Percentiles rank a stretch among this genome's conserved stretches.
Conservation (phyloP, 2,113 vertebrate species). For the Cyanoliseus patagonus region DNA sequence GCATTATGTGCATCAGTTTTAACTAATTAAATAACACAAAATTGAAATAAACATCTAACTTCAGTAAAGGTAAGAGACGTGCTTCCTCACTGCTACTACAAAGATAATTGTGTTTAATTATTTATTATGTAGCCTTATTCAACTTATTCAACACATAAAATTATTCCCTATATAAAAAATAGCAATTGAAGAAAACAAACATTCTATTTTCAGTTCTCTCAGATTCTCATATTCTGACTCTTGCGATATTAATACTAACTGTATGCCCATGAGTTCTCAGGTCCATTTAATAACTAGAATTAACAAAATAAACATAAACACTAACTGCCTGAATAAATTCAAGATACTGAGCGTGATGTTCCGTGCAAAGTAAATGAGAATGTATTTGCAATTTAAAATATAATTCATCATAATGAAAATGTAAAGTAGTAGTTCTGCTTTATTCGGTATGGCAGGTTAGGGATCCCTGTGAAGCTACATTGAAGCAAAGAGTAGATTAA, state of each 20-base stretch:
- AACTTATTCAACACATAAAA: background rate
- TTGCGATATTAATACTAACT: background rate
- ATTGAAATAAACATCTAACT: background rate
- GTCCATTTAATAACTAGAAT: slow-evolving; percentile 33
- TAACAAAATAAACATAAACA: slow-evolving; percentile 66
- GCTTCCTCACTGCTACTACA: background rate
- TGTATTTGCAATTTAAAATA: slow-evolving; percentile 98
- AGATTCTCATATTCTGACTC: background rate
- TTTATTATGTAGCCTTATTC: background rate
- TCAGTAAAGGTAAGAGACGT: background rate
- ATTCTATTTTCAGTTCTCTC: background rate
- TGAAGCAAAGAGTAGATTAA: slow-evolving; percentile 95
- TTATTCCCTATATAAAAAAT: background rate
- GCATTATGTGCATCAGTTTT: background rate
- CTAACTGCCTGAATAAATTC: slow-evolving; percentile 55
- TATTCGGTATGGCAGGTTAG: slow-evolving; percentile 97
- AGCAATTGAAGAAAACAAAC: background rate
- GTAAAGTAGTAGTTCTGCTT: slow-evolving; percentile 97
- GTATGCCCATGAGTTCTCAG: background rate
- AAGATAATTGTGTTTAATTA: slow-evolving; percentile 2
- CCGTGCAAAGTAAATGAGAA: slow-evolving; percentile 67
- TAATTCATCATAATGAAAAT: slow-evolving; percentile 98
- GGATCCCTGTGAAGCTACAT: slow-evolving; percentile 92
- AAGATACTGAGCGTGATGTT: slow-evolving; percentile 38
- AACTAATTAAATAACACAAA: slow-evolving; percentile 29